Evolutionary conservation across 2,888 invertebrate species (phyloP).

Genomic region (Epistrophe grossulariae): DNA sequence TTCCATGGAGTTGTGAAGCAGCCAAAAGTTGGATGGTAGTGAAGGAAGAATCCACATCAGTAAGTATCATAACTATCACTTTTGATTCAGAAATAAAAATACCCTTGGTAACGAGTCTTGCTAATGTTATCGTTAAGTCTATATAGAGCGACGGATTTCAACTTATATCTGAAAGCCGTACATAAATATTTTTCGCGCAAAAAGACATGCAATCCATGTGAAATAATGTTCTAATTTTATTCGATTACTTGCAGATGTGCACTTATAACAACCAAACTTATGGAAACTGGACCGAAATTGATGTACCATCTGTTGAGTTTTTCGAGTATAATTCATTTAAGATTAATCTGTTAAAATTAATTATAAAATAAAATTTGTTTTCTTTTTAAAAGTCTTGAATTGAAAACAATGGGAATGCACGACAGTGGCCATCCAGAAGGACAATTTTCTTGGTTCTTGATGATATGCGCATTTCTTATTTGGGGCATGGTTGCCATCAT

Average conservation of each 20-base stretch:
- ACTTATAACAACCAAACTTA: conserved; percentile 3
- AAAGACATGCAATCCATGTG: too few relatives aligned
- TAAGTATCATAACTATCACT: not conserved
- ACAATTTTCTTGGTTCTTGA: conserved; percentile 67
- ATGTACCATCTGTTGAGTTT: conserved; percentile 51
- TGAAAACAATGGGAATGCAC: conserved; percentile 8
- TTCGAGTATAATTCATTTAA: conserved; percentile 27
- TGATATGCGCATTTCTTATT: conserved; percentile 52
- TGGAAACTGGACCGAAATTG: not conserved
- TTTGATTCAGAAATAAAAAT: too few relatives aligned
- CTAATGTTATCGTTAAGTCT: too few relatives aligned
- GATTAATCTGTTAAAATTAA: not conserved
- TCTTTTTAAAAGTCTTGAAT: not conserved
- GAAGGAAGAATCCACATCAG: not conserved
- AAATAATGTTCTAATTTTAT: too few relatives aligned
- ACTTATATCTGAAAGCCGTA: too few relatives aligned
- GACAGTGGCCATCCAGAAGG: not conserved
- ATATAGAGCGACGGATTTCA: too few relatives aligned
- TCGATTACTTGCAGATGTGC: not conserved
- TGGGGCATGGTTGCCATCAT: conserved; percentile 43
- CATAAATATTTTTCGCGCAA: too few relatives aligned
- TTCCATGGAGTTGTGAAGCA: conserved; percentile 93
- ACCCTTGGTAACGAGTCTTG: too few relatives aligned
- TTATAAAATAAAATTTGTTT: not conserved
- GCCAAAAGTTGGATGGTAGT: conserved; percentile 65